phyloP scores from a whole-genome alignment of 2,888 invertebrate species.

The Phyllotreta cruciferae region DNA sequence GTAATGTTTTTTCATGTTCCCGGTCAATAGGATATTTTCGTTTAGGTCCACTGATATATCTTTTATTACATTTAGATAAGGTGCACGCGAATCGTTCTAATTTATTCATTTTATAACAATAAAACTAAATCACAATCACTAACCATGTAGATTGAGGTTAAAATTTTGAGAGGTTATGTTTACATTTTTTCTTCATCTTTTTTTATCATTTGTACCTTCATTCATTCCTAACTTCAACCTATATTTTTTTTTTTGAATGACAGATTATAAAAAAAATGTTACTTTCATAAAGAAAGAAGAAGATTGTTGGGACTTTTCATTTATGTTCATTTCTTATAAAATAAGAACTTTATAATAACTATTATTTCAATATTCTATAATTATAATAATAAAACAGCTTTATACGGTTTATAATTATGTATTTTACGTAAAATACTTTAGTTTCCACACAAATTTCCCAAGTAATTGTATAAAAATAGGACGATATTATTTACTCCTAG shows the following conservation, averaged over 20 bases:
- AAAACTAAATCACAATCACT: not conserved
- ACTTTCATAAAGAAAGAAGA: not conserved
- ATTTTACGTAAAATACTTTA: constrained; percentile 30
- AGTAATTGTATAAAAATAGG: constrained; percentile 31
- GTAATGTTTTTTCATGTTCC: constrained; percentile 62
- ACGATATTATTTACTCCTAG: constrained; percentile 29
- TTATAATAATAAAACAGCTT: not conserved
- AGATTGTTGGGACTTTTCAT: too few species aligned
- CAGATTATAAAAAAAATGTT: too few species aligned
- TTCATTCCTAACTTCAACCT: too few species aligned
- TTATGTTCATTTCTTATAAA: too few species aligned
- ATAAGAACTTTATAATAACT: too few species aligned
- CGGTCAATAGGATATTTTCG: constrained; percentile 63
- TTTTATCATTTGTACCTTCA: too few species aligned
- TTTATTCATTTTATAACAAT: constrained; percentile 16
- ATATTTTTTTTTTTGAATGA: too few species aligned
- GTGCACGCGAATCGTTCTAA: not conserved
- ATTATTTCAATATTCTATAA: too few species aligned
- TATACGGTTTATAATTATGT: constrained; percentile 21
- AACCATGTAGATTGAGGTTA: not conserved
- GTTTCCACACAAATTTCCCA: constrained; percentile 26
- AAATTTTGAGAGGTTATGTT: too few species aligned
- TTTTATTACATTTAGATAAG: constrained; percentile 20
- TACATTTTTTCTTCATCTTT: too few species aligned
- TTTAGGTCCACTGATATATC: constrained; percentile 44